phyloP scores from a whole-genome alignment of 2,797 vertebrate genomes.

The Poecilia picta region DNA sequence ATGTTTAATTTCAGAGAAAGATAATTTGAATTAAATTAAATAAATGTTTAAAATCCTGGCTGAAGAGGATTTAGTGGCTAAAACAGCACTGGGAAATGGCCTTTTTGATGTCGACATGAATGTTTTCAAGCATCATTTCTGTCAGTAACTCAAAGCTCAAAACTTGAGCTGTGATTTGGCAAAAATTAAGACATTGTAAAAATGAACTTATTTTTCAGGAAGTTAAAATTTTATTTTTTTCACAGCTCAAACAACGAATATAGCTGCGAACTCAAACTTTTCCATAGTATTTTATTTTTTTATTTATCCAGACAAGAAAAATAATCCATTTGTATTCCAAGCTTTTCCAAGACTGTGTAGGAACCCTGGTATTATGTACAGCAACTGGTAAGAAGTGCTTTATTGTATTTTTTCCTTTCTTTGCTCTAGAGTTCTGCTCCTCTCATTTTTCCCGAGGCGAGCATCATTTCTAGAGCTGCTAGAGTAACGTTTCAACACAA shows the following conservation, averaged over 20 bases:
- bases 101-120: not conserved
- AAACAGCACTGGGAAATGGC: not conserved
- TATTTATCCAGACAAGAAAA: not conserved
- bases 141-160: not conserved
- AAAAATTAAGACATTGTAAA: not conserved
- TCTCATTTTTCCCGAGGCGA: slow-evolving; percentile 21
- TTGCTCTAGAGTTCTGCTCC: slow-evolving; percentile 38
- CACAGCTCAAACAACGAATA: not conserved
- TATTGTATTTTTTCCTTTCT: slow-evolving; percentile 65
- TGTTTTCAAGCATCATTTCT: not conserved
- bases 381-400: slow-evolving; percentile 79
- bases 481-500: slow-evolving; percentile 48
- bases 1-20: not conserved
- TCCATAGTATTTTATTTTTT: not conserved
- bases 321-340: not conserved
- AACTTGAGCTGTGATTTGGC: not conserved
- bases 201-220: not conserved
- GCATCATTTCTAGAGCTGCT: slow-evolving; percentile 20
- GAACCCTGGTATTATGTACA: slow-evolving; percentile 59
- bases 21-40: not conserved
- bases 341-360: not conserved
- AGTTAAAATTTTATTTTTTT: not conserved
- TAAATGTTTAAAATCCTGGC: not conserved
- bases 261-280: not conserved
- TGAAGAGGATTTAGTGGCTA: not conserved